Base-by-base conservation (phyloP, 2,113 vertebrate species). In the Microtus richardsoni region DNA sequence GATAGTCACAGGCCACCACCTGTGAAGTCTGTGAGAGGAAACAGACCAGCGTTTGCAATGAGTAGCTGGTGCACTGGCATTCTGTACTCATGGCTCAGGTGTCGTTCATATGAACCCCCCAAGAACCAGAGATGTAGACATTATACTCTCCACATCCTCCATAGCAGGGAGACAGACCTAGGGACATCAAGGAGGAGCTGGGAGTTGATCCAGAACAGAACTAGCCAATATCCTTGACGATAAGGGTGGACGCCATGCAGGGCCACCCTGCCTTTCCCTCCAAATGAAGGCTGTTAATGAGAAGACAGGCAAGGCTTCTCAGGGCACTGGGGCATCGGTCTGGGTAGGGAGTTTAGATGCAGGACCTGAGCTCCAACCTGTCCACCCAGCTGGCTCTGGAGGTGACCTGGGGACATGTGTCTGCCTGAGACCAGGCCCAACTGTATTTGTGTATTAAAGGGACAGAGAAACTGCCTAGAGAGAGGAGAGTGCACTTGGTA, bases 31-130 rank as follows among this genome's bases (percentile, higher is more conserved):
- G 1, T 5, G 30, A 16, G 12, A 36, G 21, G 21, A 21, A 47
- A 39, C 26, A 41, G 75, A 36, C 33, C n/a, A 16, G 68, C 13
- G 4, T 11, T 24, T 21, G 2, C 58, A 68, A 41, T 87, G 2
- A 41, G 11, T 2, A 19, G 1, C 7, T 3, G 2, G 0, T 26
- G 2, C 16, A 10, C 21, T 47, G 4, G 3, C 6, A 0, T 33
- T 47, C 5, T 36, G 52, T 36, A 28, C 44, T 47, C 1, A 0
- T 7, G 79, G 3, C 8, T 47, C 41, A 0, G 7, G 36, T 2
- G 3, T 21, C 26, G 2, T 9, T 28, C 21, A 9, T 16, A 11
- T 26, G 24, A 28, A 1, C 33, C 33, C 73, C 39, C 30, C 54
- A 7, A 39, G 21, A 71, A 22, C 1, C 75, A 8, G 4, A 14